Percentiles rank a stretch among this genome's conserved stretches.
These are phyloP conservation scores for Anastrepha ludens DNA, from an alignment of 1,140 invertebrate species.

Conservation along the genomic window DNA sequence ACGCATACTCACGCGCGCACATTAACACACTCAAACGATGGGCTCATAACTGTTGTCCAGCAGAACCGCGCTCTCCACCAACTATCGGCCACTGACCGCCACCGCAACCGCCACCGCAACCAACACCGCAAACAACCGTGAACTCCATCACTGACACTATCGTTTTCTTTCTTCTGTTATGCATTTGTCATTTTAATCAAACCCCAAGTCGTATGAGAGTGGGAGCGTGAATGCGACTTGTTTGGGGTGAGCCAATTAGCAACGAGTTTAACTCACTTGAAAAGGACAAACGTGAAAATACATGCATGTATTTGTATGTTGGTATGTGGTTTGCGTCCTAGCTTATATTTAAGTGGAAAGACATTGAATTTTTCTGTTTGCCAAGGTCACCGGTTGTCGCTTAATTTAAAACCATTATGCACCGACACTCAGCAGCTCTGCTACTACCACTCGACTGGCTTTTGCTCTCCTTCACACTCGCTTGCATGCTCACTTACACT, in stretches of 20 bases:
- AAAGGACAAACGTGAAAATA: not conserved
- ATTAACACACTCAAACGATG: too few relatives aligned
- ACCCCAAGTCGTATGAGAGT: not conserved
- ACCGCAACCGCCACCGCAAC: not conserved
- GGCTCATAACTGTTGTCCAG: too few relatives aligned
- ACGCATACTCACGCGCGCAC: too few relatives aligned
- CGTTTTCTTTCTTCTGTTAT: too few relatives aligned
- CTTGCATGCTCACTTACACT: not conserved
- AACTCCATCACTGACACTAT: too few relatives aligned
- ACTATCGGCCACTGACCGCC: not conserved
- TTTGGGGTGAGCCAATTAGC: not conserved
- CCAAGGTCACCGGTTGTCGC: not conserved
- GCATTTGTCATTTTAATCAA: too few relatives aligned
- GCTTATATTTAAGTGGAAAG: not conserved
- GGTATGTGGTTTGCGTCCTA: too few relatives aligned
- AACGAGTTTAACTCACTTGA: not conserved
- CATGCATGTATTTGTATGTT: not conserved
- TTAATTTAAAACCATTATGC: not conserved
- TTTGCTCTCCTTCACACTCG: not conserved
- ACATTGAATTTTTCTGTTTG: slow-evolving; percentile 41
- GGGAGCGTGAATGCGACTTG: not conserved
- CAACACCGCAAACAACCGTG: too few relatives aligned
- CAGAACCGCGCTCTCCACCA: not conserved
- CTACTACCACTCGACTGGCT: not conserved
- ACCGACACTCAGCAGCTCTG: not conserved